Conservation (phyloP, 1,140 invertebrate genomes). For the Formica selysi region DNA sequence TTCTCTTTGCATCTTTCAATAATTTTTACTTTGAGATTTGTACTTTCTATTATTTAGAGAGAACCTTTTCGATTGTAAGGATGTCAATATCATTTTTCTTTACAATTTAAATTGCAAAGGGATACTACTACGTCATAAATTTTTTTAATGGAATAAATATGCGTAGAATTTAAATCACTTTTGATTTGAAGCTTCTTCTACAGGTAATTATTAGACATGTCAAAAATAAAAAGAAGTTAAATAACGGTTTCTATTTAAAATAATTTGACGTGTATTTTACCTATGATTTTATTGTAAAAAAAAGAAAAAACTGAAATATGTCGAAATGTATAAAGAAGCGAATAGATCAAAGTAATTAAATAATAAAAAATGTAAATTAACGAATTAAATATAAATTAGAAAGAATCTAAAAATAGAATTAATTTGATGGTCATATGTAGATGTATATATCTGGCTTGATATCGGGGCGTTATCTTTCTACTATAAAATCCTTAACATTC, state of each 20-base stretch:
- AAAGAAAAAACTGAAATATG: background rate
- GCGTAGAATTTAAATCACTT: background rate
- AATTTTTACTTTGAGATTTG: slow-evolving; percentile 12
- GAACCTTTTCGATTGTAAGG: background rate
- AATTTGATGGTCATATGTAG: too few relatives aligned
- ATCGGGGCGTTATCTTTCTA: background rate
- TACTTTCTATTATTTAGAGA: background rate
- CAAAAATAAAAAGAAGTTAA: slow-evolving; percentile 31
- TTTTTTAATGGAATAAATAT: slow-evolving; percentile 30
- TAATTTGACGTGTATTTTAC: background rate
- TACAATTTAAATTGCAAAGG: slow-evolving; percentile 14
- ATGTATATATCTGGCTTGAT: too few relatives aligned
- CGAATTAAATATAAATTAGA: slow-evolving; percentile 6
- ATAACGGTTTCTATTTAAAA: background rate
- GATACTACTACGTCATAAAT: background rate
- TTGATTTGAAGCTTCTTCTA: background rate
- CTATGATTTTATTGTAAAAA: slow-evolving; percentile 19
- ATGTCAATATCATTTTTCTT: background rate
- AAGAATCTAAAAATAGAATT: background rate
- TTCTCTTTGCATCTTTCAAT: slow-evolving; percentile 17
- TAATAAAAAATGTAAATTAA: background rate
- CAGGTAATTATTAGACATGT: slow-evolving; percentile 31
- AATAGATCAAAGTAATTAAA: background rate
- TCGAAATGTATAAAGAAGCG: background rate
- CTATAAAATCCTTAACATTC: background rate